Percentiles rank a stretch among this genome's conserved stretches.
phyloP scores from a whole-genome alignment of 2,888 invertebrate species.

The Serripes groenlandicus region DNA sequence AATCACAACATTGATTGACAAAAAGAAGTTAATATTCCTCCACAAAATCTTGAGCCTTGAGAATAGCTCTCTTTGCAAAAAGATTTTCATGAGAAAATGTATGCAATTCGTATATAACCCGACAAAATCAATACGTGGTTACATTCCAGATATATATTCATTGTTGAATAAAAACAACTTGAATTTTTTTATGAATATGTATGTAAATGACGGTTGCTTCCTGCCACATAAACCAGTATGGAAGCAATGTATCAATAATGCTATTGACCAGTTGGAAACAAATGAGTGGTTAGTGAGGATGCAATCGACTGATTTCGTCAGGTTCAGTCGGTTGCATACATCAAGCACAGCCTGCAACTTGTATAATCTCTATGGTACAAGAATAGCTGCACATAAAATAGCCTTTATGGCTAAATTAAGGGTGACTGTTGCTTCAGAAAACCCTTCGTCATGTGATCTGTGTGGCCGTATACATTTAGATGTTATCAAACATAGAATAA shows the following conservation, averaged over 20 bases:
- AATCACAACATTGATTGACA: neutral
- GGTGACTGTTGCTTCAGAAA: no score
- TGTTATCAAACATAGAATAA: no score
- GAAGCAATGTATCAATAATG: neutral
- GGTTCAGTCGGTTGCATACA: neutral
- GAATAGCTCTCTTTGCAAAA: neutral
- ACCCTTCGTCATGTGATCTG: no score
- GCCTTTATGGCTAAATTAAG: neutral
- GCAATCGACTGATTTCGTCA: neutral
- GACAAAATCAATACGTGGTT: neutral
- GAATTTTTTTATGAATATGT: neutral
- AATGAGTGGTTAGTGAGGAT: neutral
- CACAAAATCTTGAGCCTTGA: neutral
- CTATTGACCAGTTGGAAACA: neutral
- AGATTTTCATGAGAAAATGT: neutral
- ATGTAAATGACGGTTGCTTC: neutral
- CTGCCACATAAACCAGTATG: neutral
- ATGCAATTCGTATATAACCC: neutral
- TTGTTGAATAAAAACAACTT: neutral
- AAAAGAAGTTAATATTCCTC: neutral
- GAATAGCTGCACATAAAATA: neutral
- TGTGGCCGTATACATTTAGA: no score
- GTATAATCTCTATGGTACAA: neutral
- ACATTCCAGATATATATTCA: neutral
- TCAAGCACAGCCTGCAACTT: neutral